These are phyloP conservation scores for Tenthredo amoena DNA, from an alignment of 2,888 invertebrate species.

Conservation along the genomic window DNA sequence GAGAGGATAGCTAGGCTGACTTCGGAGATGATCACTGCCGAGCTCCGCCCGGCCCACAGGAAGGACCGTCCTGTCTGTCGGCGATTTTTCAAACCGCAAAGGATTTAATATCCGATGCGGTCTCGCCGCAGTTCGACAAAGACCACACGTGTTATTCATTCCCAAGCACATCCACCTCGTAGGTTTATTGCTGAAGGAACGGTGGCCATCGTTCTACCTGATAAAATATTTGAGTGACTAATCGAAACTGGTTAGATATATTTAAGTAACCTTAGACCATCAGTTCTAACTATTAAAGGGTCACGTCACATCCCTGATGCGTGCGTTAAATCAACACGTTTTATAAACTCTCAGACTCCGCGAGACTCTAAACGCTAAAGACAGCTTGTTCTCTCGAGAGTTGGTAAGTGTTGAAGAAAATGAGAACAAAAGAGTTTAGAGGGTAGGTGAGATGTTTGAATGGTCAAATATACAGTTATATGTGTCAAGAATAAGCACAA, in stretches of 20 bases:
- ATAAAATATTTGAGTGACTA: slow-evolving; percentile 51
- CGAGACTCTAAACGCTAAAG: slow-evolving; percentile 36
- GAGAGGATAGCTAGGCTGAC: slow-evolving; percentile 32
- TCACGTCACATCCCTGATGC: slow-evolving; percentile 51
- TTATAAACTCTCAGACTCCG: slow-evolving; percentile 15
- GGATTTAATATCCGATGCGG: slow-evolving; percentile 50
- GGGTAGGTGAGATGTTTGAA: slow-evolving; percentile 47
- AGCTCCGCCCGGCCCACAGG: slow-evolving; percentile 39
- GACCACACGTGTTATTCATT: slow-evolving; percentile 51
- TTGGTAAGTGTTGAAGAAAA: slow-evolving; percentile 43
- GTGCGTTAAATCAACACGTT: slow-evolving; percentile 45
- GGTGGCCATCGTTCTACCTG: slow-evolving; percentile 45
- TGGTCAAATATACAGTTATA: slow-evolving; percentile 44
- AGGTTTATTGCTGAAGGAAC: background rate
- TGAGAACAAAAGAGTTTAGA: slow-evolving; percentile 47
- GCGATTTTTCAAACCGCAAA: slow-evolving; percentile 50
- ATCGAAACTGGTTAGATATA: slow-evolving; percentile 50
- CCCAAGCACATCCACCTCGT: slow-evolving; percentile 39
- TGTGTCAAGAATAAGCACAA: slow-evolving; percentile 38
- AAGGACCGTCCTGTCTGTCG: slow-evolving; percentile 48
- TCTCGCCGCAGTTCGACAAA: slow-evolving; percentile 40
- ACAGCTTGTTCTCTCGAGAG: slow-evolving; percentile 37
- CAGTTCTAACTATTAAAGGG: slow-evolving; percentile 48
- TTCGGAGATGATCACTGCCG: slow-evolving; percentile 39
- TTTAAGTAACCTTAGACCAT: slow-evolving; percentile 45